Conservation (phyloP, 2,113 vertebrate species). For the Gymnorhina tibicen region DNA sequence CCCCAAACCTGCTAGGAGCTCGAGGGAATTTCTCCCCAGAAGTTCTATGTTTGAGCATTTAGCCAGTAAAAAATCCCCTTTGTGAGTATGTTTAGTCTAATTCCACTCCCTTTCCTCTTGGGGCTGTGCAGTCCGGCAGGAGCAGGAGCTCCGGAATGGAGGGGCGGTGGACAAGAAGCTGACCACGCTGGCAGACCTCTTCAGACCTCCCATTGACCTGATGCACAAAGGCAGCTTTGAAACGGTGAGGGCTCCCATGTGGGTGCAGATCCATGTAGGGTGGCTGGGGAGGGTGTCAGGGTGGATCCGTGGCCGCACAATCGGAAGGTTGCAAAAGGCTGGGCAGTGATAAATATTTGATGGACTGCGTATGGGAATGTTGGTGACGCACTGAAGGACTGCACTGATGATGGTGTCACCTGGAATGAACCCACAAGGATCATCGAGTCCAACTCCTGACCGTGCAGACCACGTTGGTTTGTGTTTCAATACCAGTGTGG, state of each 20-base stretch:
- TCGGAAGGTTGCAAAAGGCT: background rate
- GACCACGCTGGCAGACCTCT: slow-evolving; percentile 95
- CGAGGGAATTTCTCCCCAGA: background rate
- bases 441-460: fast-evolving
- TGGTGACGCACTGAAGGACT: background rate
- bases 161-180: slow-evolving; percentile 97
- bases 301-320: fast-evolving
- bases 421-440: background rate
- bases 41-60: background rate
- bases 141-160: slow-evolving; percentile 96
- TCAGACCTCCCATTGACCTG: slow-evolving; percentile 96
- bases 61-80: background rate
- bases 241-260: slow-evolving; percentile 78
- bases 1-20: background rate
- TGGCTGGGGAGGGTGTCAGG: background rate
- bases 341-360: background rate
- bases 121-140: slow-evolving; percentile 87
- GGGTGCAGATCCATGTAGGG: background rate
- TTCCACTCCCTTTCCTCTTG: background rate
- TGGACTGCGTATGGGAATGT: background rate
- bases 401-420: background rate
- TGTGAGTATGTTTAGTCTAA: background rate
- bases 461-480: fast-evolving
- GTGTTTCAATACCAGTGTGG: background rate
- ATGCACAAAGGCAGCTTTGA: slow-evolving; percentile 99